Conservation (phyloP, 2,113 vertebrate genomes). For the Phodopus roborovskii region DNA sequence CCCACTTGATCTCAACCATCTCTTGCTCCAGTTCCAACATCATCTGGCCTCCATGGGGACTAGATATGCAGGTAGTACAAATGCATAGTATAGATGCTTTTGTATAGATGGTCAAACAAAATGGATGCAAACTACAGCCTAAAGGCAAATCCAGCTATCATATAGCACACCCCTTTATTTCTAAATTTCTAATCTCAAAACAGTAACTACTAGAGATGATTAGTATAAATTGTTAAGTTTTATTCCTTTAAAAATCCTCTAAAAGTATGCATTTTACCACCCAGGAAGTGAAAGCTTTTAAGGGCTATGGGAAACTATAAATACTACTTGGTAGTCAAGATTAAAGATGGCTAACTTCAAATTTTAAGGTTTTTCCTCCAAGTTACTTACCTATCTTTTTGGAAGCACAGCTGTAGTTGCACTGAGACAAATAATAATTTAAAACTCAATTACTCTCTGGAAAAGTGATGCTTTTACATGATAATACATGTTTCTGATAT, state of each 20-base stretch:
- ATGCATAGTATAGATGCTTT: too few relatives aligned
- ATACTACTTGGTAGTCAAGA: not conserved
- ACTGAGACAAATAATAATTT: not conserved
- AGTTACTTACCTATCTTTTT: not conserved
- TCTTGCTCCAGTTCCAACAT: not conserved
- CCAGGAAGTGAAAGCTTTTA: constrained; percentile 1
- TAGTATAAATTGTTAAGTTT: not conserved
- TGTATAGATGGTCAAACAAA: not conserved
- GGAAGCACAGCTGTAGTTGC: not conserved
- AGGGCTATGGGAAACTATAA: not conserved
- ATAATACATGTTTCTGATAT: not conserved
- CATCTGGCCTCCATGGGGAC: not conserved
- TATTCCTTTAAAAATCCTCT: not conserved
- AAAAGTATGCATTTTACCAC: not conserved
- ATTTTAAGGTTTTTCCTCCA: not conserved
- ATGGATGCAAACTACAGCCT: not conserved
- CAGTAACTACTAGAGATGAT: not conserved
- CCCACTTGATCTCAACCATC: not conserved
- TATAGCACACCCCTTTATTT: not conserved
- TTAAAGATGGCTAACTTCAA: not conserved
- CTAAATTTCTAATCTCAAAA: not conserved
- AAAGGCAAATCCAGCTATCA: not conserved
- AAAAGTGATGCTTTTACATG: not conserved
- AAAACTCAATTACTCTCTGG: not conserved
- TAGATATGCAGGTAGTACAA: not conserved